Percentiles rank a stretch among this genome's conserved stretches.
phyloP scores from a whole-genome alignment of 1,140 invertebrate species.

The Lasaia peninsularis region DNA sequence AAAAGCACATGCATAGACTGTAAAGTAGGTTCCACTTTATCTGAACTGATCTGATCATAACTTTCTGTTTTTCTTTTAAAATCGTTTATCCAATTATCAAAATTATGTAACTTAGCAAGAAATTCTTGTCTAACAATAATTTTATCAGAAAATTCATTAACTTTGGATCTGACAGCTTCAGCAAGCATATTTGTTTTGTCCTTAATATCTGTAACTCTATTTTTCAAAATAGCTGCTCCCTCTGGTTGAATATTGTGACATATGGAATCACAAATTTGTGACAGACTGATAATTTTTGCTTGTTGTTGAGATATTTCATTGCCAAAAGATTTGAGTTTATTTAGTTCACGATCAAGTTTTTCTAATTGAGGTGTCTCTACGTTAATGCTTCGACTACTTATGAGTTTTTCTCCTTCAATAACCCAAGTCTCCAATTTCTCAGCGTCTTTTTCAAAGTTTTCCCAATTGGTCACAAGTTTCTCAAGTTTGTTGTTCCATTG shows the following conservation, averaged over 20 bases:
- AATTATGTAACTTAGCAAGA: conserved; percentile 86
- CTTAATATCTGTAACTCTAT: conserved; percentile 85
- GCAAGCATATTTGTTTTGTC: conserved; percentile 82
- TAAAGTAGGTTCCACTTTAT: conserved; percentile 87
- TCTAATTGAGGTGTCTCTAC: conserved; percentile 82
- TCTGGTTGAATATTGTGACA: conserved; percentile 86
- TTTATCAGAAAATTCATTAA: conserved; percentile 88
- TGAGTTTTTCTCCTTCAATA: conserved; percentile 80
- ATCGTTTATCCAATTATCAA: conserved; percentile 90
- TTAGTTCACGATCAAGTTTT: conserved; percentile 85
- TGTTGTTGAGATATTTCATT: conserved; percentile 90
- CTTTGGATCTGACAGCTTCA: conserved; percentile 84
- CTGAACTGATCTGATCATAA: conserved; percentile 87
- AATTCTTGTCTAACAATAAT: conserved; percentile 91
- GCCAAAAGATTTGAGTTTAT: conserved; percentile 85
- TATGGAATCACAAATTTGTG: conserved; percentile 88
- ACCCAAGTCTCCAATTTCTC: conserved; percentile 86
- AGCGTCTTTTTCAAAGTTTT: conserved; percentile 85
- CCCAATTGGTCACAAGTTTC: conserved; percentile 88
- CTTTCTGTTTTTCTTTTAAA: conserved; percentile 85
- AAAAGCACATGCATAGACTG: conserved; percentile 87
- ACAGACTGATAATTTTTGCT: conserved; percentile 87
- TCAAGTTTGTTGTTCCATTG: conserved; percentile 88
- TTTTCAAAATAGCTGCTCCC: conserved; percentile 84
- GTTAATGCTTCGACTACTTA: conserved; percentile 78